Evolutionary conservation across 2,797 vertebrate species (phyloP).

Genomic region (Chaetodon trifasciatus): DNA sequence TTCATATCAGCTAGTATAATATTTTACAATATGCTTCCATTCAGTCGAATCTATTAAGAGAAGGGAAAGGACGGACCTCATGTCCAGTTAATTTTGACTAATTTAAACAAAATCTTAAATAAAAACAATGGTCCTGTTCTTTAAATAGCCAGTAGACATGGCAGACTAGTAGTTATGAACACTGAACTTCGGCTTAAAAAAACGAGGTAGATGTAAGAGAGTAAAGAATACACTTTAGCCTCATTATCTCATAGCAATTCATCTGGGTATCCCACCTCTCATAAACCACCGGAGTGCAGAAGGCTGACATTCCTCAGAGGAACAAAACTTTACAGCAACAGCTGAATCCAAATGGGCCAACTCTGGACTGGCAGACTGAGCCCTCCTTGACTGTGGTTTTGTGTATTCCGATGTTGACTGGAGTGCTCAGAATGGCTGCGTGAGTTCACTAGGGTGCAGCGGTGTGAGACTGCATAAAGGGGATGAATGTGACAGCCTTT

Average conservation of each 20-base stretch:
- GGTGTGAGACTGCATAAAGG: slow-evolving; percentile 46
- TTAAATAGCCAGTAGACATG: not conserved
- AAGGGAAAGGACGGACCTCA: not conserved
- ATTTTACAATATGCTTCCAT: not conserved
- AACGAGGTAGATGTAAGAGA: not conserved
- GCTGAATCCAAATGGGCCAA: slow-evolving; percentile 55
- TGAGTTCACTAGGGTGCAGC: slow-evolving; percentile 50
- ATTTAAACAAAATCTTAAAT: not conserved
- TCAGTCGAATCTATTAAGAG: not conserved
- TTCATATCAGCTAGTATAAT: not conserved
- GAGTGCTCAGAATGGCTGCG: slow-evolving; percentile 44
- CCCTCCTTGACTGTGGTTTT: slow-evolving; percentile 20
- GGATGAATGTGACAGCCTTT: slow-evolving; percentile 52
- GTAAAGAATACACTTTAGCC: not conserved
- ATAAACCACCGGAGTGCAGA: slow-evolving; percentile 6
- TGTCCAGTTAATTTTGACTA: not conserved
- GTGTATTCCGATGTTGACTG: slow-evolving; percentile 65
- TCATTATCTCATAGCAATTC: not conserved
- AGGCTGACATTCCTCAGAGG: slow-evolving; percentile 2
- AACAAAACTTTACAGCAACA: slow-evolving; percentile 28
- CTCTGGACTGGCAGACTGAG: slow-evolving; percentile 37
- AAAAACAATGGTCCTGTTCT: not conserved
- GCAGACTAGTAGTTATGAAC: not conserved
- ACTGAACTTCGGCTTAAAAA: not conserved
- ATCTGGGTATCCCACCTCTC: not conserved